These are phyloP conservation scores for Eulemur albifrons DNA, from an alignment of 2,797 vertebrate genomes.

Conservation along the genomic window DNA sequence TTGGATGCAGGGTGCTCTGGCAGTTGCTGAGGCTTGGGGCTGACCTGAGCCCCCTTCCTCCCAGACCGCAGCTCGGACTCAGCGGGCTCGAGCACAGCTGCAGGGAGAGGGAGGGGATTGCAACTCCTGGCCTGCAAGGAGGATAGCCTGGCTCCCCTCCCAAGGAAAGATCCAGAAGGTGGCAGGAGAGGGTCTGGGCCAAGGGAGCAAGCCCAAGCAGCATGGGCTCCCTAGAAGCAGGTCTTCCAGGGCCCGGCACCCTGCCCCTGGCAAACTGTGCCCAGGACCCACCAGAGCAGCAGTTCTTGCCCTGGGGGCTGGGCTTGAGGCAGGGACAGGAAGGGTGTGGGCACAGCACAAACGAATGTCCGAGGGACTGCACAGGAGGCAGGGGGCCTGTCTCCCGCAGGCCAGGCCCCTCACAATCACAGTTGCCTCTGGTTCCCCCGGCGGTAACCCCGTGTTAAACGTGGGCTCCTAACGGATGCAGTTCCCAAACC, in stretches of 20 bases:
- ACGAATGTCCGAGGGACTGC: background rate
- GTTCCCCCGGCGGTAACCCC: too few relatives aligned
- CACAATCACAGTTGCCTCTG: background rate
- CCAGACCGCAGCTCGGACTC: background rate
- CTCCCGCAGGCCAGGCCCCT: background rate
- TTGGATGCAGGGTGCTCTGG: background rate
- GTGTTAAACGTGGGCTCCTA: background rate
- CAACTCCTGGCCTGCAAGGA: background rate
- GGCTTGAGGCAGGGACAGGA: background rate
- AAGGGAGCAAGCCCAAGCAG: too few relatives aligned
- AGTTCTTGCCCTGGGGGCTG: background rate
- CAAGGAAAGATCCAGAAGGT: background rate
- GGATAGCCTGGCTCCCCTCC: background rate
- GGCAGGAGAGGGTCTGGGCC: background rate
- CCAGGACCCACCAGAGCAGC: background rate
- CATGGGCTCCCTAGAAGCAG: background rate
- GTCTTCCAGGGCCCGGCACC: background rate
- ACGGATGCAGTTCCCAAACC: background rate
- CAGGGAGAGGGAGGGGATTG: background rate
- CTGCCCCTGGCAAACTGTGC: background rate
- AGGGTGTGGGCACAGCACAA: background rate
- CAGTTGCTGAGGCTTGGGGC: background rate
- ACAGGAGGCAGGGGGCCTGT: accelerated
- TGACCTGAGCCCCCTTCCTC: background rate
- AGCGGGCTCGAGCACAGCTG: background rate